Evolutionary conservation across 2,113 vertebrate genomes (phyloP).

Genomic region (Catharus minimus): DNA sequence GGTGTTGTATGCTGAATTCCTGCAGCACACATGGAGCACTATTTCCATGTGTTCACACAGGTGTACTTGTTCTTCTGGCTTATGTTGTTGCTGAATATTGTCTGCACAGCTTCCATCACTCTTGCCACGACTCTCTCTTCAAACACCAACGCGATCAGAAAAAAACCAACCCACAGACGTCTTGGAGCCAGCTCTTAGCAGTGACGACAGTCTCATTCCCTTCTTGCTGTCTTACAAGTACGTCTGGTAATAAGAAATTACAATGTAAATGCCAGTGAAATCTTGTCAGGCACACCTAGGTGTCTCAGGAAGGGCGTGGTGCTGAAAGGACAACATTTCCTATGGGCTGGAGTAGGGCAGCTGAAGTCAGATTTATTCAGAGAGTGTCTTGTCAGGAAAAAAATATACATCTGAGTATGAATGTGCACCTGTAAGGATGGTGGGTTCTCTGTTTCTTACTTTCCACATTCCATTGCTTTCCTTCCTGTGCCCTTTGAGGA

Average conservation of each 20-base stretch:
- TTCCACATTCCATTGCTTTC: neutral
- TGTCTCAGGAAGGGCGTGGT: neutral
- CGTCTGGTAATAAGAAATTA: fast-evolving
- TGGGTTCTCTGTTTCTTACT: neutral
- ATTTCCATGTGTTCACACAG: neutral
- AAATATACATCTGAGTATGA: neutral
- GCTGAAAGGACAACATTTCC: neutral
- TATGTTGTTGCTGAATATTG: neutral
- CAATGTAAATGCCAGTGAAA: neutral
- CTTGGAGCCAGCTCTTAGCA: neutral
- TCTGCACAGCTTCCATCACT: neutral
- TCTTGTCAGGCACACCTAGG: neutral
- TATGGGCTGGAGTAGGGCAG: neutral
- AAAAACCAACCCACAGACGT: neutral
- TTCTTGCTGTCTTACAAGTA: neutral
- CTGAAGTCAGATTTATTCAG: neutral
- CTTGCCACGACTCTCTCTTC: neutral
- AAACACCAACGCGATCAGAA: neutral
- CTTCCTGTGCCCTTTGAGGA: neutral
- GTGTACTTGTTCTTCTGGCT: neutral
- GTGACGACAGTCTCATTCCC: fast-evolving
- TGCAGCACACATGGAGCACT: neutral
- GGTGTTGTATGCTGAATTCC: neutral
- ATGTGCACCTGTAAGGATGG: neutral
- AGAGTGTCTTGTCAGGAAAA: neutral